Base-by-base conservation (phyloP, 1,140 invertebrate genomes). In the Drosophila sturtevanti region DNA sequence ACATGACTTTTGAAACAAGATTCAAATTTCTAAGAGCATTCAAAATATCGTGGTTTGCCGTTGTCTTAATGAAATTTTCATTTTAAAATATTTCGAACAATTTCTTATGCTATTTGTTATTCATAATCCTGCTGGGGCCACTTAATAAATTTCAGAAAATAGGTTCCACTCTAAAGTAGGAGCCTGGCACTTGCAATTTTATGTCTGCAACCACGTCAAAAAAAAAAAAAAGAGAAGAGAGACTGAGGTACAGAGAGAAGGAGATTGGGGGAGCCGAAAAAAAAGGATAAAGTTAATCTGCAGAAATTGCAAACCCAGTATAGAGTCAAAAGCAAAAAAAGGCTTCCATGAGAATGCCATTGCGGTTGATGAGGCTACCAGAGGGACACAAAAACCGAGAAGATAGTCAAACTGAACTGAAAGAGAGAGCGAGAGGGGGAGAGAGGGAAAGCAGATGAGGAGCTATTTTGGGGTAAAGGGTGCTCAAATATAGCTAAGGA, bases 261-360 rank as follows among this genome's bases (percentile, higher is more conserved):
- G 21, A 1, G 5, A 5, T 4, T 5, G 0, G 6, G 4, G 0
- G 0, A 9, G 0, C 0, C 1, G 4, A 12, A 37, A 48, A 54
- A 63, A 76, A 27, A 38, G 67, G 38, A 64, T 77, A 77, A 77
- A 77, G 75, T 77, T 77, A 77, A 77, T 77, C 74, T 77, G 58
- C 18, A 51, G 38, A 70, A 77, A 71, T 65, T 71, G 54, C 66
- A 31, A 38, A 27, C 31, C 31, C 67, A 72, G 41, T 12, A 31
- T 34, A 9, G 27, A 51, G 38, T 54, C 31, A 37, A 56, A 56
- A 35, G 16, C 35, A 59, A 54, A 44, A 44, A 31, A 21, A 18
- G 52, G 18, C 12, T 52, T 52, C 31, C 59, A 37, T 41, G 34
- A 52, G 63, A 73, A 44, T 63, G 73, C 52, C 59, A 38, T 16